Evolutionary conservation across 2,888 invertebrate species (phyloP), one percentile per base, ranked within the genome.

Genomic region (Eulithis prunata): DNA sequence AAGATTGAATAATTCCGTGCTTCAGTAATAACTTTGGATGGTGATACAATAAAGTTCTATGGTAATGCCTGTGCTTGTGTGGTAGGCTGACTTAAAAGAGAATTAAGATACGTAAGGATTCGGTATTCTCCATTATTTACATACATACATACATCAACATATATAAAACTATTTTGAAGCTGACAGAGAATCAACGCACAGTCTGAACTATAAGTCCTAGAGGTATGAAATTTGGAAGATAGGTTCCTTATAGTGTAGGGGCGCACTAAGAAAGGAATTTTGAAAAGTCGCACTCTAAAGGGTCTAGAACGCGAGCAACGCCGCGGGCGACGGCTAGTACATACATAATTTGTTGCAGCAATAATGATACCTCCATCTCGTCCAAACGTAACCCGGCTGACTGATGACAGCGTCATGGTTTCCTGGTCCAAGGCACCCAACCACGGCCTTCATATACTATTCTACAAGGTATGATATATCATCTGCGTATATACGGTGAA

Each of bases 351-450:
- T 68, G 68, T 82, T 79, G 47, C 87, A 95, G 95, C 94, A 60
- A 94, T 95, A 32, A 94, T 98, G 95, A 95, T 98, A 57, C 98
- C 98, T 0, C 98, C 99, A 0, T 96, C 97, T 1, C 95, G 95
- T 21, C 99, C 99, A 0, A 97, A 96, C 76, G 96, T 99, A 49
- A 97, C 97, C 0, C 94, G 98, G 32, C 90, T 98, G 57, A 96
- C 97, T 0, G 98, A 99, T 78, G 96, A 97, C 53, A 97, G 98
- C 10, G 98, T 98, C 0, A 98, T 98, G 96, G 96, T 99, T 11
- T 95, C 97, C 41, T 99, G 99, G 99, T 97, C 98, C 0, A 96
- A 97, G 0, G 94, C 94, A 10, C 72, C 70, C 28, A 97, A 97
- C 80, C 95, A 95, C 55, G 98, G 98, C 0, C 89, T 98, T 28